Evolutionary conservation across 2,797 vertebrate species (phyloP), one percentile per base, ranked within the genome.

Genomic region (Pseudochromis fuscus): DNA sequence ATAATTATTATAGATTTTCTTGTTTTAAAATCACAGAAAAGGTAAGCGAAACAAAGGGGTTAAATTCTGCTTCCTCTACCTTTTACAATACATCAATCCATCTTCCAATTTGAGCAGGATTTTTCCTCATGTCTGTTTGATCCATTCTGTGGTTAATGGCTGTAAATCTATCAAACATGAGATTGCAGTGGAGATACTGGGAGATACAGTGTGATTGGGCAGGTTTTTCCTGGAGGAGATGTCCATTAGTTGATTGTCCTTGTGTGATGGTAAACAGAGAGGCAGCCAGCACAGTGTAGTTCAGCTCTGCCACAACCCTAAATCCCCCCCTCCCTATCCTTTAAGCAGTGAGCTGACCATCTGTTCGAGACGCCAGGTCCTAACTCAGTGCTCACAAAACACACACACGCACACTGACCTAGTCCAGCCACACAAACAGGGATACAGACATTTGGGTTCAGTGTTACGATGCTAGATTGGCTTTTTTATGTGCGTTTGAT

Each of bases 281-380:
- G 27, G 31, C 64, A 37, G 66, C 38, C 72, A 55, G 73, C 63
- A 40, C 51, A 65, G 77, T 61, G 64, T 51, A 48, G 77, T 67
- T 59, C 75, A 28, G 35, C 69, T 27, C 72, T 33, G 62, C 60
- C 72, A 50, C 77, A 60, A 69, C 75, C 79, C 76, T 84, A 88
- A 88, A 82, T 68, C 81, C 81, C 66, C 35, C 58, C 67, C 72
- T 66, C 42, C 73, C 79, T 64, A 79, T 87, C 84, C 85, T 75
- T 88, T 93, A 88, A 92, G 89, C 87, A 88, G 85, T 8, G 21
- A 82, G 80, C 75, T 81, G 84, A 88, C 92, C 91, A 93, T 93
- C 92, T 93, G 91, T 88, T 89, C 78, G 33, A 84, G 64, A 79
- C 68, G 27, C 70, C 67, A 19, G 59, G 63, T 64, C 76, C 67